phyloP scores from a whole-genome alignment of 1,140 invertebrate species.

The Scylla paramamosain region DNA sequence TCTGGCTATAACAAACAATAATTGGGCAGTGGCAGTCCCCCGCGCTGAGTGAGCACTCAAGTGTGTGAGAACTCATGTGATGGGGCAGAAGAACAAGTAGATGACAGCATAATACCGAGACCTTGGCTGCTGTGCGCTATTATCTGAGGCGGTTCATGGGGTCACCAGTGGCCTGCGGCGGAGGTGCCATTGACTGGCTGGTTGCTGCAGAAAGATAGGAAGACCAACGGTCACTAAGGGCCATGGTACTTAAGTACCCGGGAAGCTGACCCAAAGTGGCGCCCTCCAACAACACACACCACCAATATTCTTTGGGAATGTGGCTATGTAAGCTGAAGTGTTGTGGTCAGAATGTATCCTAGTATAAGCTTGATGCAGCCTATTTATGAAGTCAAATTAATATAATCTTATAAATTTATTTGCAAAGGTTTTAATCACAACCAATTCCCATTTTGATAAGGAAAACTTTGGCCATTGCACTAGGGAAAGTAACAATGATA shows the following conservation, averaged over 20 bases:
- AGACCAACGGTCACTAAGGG: slow-evolving; percentile 72
- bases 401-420: too few relatives aligned
- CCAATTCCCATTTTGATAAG: too few relatives aligned
- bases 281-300: slow-evolving; percentile 63
- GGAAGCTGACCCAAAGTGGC: slow-evolving; percentile 73
- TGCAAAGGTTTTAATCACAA: too few relatives aligned
- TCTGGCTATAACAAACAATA: background rate
- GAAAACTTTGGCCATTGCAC: too few relatives aligned
- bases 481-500: too few relatives aligned
- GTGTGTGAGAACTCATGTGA: slow-evolving; percentile 59
- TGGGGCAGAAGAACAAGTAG: slow-evolving; percentile 74
- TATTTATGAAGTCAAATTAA: too few relatives aligned
- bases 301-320: slow-evolving; percentile 38
- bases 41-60: slow-evolving; percentile 72
- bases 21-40: slow-evolving; percentile 63
- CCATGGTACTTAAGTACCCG: slow-evolving; percentile 71
- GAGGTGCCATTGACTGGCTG: slow-evolving; percentile 53
- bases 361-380: too few relatives aligned
- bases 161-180: slow-evolving; percentile 57
- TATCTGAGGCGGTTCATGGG: slow-evolving; percentile 63
- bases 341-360: too few relatives aligned
- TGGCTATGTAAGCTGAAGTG: background rate
- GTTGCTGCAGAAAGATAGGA: slow-evolving; percentile 72
- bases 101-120: slow-evolving; percentile 73
- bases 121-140: slow-evolving; percentile 66